Conservation (phyloP, 2,797 vertebrate genomes). For the Dendrocincla fuliginosa region DNA sequence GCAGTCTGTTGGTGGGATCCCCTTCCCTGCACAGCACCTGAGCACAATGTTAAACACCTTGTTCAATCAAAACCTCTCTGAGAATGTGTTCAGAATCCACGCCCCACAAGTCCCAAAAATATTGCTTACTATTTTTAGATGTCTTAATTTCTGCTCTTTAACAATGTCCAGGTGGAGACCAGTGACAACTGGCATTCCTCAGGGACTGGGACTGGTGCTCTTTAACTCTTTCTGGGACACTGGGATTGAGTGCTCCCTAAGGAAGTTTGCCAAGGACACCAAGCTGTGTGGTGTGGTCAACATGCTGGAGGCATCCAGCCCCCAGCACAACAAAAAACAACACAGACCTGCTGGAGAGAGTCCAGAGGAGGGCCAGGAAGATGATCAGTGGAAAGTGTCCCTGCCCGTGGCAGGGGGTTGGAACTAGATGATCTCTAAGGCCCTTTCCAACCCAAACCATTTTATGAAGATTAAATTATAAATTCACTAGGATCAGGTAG, state of each 20-base stretch:
- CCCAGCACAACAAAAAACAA: not conserved
- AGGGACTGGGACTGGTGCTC: not conserved
- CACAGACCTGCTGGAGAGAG: not conserved
- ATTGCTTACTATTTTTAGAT: not conserved
- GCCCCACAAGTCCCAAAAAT: not conserved
- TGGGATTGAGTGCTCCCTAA: not conserved
- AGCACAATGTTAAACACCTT: not conserved
- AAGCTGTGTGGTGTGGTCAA: not conserved
- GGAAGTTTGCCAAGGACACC: not conserved
- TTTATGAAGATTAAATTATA: not conserved
- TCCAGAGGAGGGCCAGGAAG: not conserved
- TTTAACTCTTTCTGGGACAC: not conserved
- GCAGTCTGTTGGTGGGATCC: not conserved
- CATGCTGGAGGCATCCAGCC: not conserved
- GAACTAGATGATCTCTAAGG: not conserved
- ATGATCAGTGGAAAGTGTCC: not conserved
- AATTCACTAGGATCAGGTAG: not conserved
- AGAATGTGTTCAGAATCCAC: not conserved
- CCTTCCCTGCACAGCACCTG: not conserved
- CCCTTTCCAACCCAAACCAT: not conserved
- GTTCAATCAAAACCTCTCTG: not conserved
- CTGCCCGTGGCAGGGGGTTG: not conserved
- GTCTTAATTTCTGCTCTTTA: not conserved
- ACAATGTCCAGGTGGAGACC: not conserved
- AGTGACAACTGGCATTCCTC: not conserved